These are phyloP conservation scores for Mormyrops attenuatus DNA, from an alignment of 2,797 vertebrate species.

Conservation along the genomic window DNA sequence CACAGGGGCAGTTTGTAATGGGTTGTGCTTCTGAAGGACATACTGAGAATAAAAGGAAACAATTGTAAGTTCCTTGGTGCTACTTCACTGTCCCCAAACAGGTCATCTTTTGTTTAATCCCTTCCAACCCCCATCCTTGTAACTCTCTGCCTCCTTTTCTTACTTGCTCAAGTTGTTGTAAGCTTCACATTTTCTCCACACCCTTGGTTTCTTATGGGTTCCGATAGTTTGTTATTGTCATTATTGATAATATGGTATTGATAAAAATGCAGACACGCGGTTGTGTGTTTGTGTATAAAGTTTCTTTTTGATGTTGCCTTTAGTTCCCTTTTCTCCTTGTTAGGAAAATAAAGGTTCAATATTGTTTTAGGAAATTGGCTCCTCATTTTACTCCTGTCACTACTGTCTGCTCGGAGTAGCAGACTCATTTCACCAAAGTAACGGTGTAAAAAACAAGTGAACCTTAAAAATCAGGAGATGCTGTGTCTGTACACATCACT, in stretches of 20 bases:
- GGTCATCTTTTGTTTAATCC: constrained; percentile 31
- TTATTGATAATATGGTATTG: constrained; percentile 56
- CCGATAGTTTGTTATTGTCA: constrained; percentile 53
- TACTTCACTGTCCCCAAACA: constrained; percentile 64
- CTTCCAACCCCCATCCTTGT: constrained; percentile 6
- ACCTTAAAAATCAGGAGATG: not conserved
- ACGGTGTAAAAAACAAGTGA: not conserved
- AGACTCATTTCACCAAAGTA: not conserved
- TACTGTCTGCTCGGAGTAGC: not conserved
- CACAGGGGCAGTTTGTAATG: constrained; percentile 42
- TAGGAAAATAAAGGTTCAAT: constrained; percentile 78
- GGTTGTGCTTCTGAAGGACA: not conserved
- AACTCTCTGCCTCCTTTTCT: constrained; percentile 27
- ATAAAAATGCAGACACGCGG: constrained; percentile 64
- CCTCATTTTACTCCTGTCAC: constrained; percentile 24
- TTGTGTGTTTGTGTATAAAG: constrained; percentile 71
- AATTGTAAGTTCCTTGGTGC: constrained; percentile 72
- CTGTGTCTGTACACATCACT: not conserved
- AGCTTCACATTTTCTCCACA: constrained; percentile 58
- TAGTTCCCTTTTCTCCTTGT: constrained; percentile 75
- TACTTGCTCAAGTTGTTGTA: constrained; percentile 37
- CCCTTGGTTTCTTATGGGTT: constrained; percentile 54
- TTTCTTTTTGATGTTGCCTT: constrained; percentile 70
- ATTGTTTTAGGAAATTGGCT: constrained; percentile 64
- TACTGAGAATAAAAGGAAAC: constrained; percentile 31